These are phyloP conservation scores for Neodontobutis hainanensis DNA, from an alignment of 2,113 vertebrate species.

Conservation along the genomic window DNA sequence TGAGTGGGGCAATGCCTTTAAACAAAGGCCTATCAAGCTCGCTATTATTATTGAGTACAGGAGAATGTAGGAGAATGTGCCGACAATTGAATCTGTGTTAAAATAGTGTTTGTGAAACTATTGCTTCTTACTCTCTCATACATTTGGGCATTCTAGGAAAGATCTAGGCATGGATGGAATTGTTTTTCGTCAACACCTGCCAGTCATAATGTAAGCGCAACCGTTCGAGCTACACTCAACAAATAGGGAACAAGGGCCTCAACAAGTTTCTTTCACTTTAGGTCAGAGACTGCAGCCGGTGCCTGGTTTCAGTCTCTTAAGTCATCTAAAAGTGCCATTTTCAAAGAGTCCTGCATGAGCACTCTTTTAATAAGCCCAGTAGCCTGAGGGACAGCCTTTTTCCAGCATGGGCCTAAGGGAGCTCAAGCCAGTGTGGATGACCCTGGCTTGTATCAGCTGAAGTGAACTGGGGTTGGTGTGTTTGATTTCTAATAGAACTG, in stretches of 20 bases:
- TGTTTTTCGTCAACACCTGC: too few species aligned
- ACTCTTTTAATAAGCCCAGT: conserved; percentile 36
- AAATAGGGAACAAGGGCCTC: neutral
- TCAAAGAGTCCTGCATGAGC: conserved; percentile 17
- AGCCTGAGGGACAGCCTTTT: conserved; percentile 36
- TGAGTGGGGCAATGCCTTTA: too few species aligned
- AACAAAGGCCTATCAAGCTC: too few species aligned
- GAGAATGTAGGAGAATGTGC: too few species aligned
- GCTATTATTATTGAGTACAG: too few species aligned
- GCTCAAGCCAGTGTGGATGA: conserved; percentile 39
- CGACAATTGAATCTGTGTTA: too few species aligned
- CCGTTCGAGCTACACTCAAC: too few species aligned
- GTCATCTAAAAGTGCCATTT: conserved; percentile 24
- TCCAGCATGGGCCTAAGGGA: conserved; percentile 36
- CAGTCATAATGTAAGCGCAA: too few species aligned
- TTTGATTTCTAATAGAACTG: conserved; percentile 41
- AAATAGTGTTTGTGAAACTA: too few species aligned
- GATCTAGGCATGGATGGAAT: too few species aligned
- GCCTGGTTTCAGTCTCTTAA: neutral
- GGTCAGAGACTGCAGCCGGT: neutral
- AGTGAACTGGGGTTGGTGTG: conserved; percentile 23
- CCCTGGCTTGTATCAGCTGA: conserved; percentile 29
- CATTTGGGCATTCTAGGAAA: too few species aligned
- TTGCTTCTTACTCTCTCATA: too few species aligned
- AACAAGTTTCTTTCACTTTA: neutral